Conservation (phyloP, 2,113 vertebrate genomes). For the Daboia siamensis region DNA sequence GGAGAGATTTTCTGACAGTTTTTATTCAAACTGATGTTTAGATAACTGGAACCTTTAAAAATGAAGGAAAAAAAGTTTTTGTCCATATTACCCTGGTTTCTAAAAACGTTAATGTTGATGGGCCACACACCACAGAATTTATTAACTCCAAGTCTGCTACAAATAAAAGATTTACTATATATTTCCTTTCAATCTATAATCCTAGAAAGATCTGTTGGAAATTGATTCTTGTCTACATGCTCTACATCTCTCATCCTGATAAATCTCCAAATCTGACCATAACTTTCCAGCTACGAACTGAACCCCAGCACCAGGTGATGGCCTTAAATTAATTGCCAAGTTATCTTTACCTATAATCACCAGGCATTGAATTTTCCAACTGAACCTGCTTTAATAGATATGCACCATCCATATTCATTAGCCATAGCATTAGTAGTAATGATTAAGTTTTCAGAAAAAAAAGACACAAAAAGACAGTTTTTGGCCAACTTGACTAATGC, state of each 20-base stretch:
- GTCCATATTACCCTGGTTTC: too few species aligned
- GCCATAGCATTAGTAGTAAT: neutral
- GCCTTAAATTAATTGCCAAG: neutral
- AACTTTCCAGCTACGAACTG: neutral
- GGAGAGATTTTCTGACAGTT: too few species aligned
- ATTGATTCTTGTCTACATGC: neutral
- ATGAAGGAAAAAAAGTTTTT: too few species aligned
- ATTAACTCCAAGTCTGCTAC: neutral
- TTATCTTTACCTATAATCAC: neutral
- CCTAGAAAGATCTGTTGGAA: neutral
- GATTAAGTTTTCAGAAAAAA: neutral
- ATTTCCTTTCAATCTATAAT: too few species aligned
- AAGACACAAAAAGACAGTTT: neutral
- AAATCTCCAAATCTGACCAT: neutral
- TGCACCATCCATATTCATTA: neutral
- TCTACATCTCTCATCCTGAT: neutral
- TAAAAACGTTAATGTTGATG: too few species aligned
- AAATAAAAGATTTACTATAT: too few species aligned
- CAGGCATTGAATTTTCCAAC: neutral
- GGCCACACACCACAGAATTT: neutral
- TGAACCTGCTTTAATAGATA: neutral
- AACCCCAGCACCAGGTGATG: neutral
- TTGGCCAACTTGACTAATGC: neutral
- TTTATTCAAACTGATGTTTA: too few species aligned
- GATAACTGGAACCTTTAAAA: too few species aligned